Evolutionary conservation across 2,797 vertebrate species (phyloP), one percentile per base, ranked within the genome.

Genomic region (Xenentodon cancila): DNA sequence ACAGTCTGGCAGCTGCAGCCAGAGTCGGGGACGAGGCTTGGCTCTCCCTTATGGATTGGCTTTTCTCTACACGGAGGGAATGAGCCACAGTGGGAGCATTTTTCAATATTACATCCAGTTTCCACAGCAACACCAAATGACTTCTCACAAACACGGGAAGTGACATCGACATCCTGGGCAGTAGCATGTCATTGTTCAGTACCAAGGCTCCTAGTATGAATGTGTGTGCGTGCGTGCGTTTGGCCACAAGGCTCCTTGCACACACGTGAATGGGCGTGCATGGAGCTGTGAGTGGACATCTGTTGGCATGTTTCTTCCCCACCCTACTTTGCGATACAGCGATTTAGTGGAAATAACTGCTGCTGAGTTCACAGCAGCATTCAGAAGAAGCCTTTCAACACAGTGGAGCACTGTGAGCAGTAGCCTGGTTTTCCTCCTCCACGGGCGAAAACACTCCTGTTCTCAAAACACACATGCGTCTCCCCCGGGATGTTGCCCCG

Each of bases 31-130:
- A 91, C 2, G 75, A 74, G 71, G 88, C 79, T 84, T 91, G 93
- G 60, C 90, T 80, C 71, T 93, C 94, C 80, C 89, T 93, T 48
- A 93, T 86, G 53, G 86, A 94, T 82, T 92, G 92, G 64, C 86
- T 92, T 85, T 94, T 94, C 66, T 93, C 96, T 97, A 73, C 32
- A 87, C 77, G 56, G 61, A 86, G 77, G 75, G 40, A 73, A 37
- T 54, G 68, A 71, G 57, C 50, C 50, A 70, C 13, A 68, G 48
- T 67, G 54, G 62, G 46, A 48, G 61, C 50, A 54, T 77, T 80
- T 84, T 84, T 88, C 75, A 76, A 84, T 86, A 80, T 85, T 80
- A 80, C 70, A 84, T 84, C 79, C 47, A 53, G 88, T 92, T 89
- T 90, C 88, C 82, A 90, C 53, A 85, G 87, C 77, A 87, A 91